These are phyloP conservation scores for Pandion haliaetus DNA, from an alignment of 2,113 vertebrate species.

Conservation along the genomic window DNA sequence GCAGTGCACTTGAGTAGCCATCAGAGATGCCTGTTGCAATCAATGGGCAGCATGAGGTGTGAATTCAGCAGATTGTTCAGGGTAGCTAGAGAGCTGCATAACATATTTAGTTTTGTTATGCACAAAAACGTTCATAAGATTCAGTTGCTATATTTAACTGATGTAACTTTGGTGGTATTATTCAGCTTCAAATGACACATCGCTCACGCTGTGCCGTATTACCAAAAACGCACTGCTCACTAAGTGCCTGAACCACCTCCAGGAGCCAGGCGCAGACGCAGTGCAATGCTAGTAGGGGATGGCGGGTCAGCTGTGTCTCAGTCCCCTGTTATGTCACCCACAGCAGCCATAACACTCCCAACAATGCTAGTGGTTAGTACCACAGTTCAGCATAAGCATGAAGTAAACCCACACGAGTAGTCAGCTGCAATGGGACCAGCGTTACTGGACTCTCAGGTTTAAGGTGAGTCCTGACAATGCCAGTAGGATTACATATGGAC, in stretches of 20 bases:
- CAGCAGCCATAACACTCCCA: background rate
- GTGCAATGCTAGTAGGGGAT: background rate
- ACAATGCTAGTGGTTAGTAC: background rate
- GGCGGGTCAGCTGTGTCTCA: background rate
- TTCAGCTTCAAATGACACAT: rapidly evolving
- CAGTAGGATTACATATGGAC: background rate
- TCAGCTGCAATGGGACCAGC: background rate
- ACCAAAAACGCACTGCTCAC: background rate
- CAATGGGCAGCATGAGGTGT: background rate
- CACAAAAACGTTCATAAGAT: background rate
- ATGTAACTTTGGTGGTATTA: background rate
- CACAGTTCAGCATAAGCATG: background rate
- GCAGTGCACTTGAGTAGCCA: background rate
- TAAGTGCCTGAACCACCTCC: background rate
- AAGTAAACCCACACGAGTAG: rapidly evolving
- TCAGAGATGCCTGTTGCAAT: background rate
- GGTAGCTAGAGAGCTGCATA: background rate
- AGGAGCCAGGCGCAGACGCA: background rate
- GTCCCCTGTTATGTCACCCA: background rate
- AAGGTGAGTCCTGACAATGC: background rate
- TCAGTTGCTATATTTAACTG: background rate
- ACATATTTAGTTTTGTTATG: background rate
- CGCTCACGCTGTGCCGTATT: background rate
- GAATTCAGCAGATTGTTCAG: background rate
- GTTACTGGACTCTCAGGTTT: background rate